A percentile compares a stretch with the other conserved stretches of the same genome.
Evolutionary conservation across 2,113 vertebrate species (phyloP).

Genomic region (Pachyramphus minor): DNA sequence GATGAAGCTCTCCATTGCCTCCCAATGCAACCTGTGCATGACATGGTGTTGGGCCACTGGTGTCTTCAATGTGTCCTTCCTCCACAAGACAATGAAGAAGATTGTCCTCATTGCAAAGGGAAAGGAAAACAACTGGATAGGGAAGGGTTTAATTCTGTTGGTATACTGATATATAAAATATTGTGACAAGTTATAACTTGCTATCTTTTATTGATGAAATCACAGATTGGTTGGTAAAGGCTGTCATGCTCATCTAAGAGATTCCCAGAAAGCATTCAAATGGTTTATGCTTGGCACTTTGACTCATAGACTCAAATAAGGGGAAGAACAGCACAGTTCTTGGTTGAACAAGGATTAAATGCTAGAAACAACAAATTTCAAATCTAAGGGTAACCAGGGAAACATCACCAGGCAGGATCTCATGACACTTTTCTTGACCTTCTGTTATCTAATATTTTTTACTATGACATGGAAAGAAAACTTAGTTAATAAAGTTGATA

Average conservation of each 20-base stretch:
- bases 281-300: fast-evolving
- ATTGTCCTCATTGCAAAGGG: background rate
- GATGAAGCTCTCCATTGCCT: background rate
- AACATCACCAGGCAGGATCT: background rate
- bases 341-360: background rate
- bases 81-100: background rate
- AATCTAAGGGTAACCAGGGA: background rate
- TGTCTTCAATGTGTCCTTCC: background rate
- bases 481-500: background rate
- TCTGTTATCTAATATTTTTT: background rate
- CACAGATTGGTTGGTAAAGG: background rate
- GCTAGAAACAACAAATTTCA: background rate
- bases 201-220: background rate
- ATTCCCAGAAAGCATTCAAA: background rate
- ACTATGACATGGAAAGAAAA: background rate
- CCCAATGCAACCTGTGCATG: background rate
- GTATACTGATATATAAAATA: background rate
- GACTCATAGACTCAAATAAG: background rate
- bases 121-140: background rate
- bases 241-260: background rate
- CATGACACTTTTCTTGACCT: background rate
- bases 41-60: background rate
- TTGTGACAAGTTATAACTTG: background rate
- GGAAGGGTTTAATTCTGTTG: background rate
- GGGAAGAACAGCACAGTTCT: background rate